phyloP scores from a whole-genome alignment of 2,888 invertebrate genomes.

The Caenorhabditis sp. region DNA sequence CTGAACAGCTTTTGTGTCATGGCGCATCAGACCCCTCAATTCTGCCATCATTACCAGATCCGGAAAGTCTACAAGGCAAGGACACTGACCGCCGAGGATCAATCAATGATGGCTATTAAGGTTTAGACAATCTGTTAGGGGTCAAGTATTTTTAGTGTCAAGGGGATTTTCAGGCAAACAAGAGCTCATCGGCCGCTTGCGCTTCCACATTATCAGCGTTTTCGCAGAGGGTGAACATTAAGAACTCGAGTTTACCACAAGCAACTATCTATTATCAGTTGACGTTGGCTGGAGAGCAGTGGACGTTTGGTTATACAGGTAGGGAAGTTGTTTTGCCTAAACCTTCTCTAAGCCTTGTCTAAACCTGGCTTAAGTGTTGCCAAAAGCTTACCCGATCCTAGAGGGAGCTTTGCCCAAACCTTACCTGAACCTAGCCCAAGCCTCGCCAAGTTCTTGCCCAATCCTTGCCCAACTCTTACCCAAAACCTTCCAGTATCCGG shows the following conservation, averaged over 20 bases:
- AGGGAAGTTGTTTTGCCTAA: too few relatives aligned
- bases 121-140: background rate
- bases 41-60: background rate
- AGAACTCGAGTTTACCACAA: background rate
- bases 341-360: too few relatives aligned
- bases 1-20: background rate
- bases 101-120: background rate
- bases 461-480: too few relatives aligned
- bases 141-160: too few relatives aligned
- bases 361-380: too few relatives aligned
- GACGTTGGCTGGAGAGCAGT: background rate
- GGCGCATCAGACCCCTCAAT: background rate
- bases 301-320: background rate
- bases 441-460: too few relatives aligned
- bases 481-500: too few relatives aligned
- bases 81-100: background rate
- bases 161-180: background rate
- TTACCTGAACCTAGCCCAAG: too few relatives aligned
- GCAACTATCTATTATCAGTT: background rate
- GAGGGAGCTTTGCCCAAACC: too few relatives aligned
- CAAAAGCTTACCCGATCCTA: too few relatives aligned
- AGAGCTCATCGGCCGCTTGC: background rate
- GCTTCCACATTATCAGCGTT: background rate
- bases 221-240: background rate
- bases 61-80: background rate